These are phyloP conservation scores for Danio aesculapii DNA, from an alignment of 2,797 vertebrate species.

Conservation along the genomic window DNA sequence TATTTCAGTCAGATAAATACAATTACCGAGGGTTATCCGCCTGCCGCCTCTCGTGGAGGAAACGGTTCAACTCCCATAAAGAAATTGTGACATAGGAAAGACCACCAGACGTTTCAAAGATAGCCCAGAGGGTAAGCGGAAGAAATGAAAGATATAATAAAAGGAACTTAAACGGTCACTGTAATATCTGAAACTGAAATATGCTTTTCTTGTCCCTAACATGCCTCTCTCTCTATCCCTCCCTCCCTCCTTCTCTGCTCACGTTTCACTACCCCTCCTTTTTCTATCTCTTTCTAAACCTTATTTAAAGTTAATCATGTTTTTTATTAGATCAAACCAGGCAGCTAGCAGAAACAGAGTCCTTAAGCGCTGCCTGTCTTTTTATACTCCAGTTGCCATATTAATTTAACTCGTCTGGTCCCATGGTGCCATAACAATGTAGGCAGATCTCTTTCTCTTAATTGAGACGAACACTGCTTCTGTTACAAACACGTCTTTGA, in stretches of 20 bases:
- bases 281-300: not conserved
- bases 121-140: not conserved
- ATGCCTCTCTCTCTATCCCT: not conserved
- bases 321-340: constrained; percentile 23
- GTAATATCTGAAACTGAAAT: constrained; percentile 30
- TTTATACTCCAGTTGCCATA: constrained; percentile 26
- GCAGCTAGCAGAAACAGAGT: not conserved
- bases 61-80: constrained; percentile 50
- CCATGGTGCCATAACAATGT: constrained; percentile 4
- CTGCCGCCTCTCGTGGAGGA: constrained; percentile 37
- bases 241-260: constrained; percentile 2
- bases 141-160: constrained; percentile 35
- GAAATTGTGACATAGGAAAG: constrained; percentile 40
- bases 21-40: constrained; percentile 44
- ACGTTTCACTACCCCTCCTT: not conserved
- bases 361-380: constrained; percentile 25
- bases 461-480: constrained; percentile 20
- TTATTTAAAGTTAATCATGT: constrained; percentile 26
- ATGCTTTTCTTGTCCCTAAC: not conserved
- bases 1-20: constrained; percentile 55
- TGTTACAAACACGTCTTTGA: constrained; percentile 12
- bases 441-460: not conserved
- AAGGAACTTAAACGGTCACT: constrained; percentile 13
- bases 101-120: constrained; percentile 40
- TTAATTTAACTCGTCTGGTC: not conserved